Conservation (phyloP, 2,113 vertebrate species). For the Rhabdomys dilectus region DNA sequence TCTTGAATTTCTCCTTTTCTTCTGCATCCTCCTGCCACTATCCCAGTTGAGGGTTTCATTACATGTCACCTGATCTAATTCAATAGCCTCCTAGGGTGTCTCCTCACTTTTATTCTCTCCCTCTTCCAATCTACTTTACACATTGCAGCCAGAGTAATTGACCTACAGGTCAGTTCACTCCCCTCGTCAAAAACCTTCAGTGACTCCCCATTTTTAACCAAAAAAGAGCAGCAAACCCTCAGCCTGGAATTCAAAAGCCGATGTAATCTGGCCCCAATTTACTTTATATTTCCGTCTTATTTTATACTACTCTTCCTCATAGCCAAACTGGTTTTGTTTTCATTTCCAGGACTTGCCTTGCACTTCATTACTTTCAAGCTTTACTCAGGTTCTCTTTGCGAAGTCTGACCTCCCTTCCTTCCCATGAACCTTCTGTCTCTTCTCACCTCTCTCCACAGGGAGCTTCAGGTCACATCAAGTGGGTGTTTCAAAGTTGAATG, state of each 20-base stretch:
- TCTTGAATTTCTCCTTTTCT: slow-evolving; percentile 78
- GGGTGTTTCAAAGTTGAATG: slow-evolving; percentile 59
- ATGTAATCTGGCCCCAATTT: slow-evolving; percentile 74
- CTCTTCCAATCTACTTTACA: slow-evolving; percentile 77
- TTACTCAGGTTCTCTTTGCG: slow-evolving; percentile 48
- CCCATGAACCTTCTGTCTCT: slow-evolving; percentile 48
- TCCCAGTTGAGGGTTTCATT: slow-evolving; percentile 78
- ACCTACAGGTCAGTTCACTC: slow-evolving; percentile 76
- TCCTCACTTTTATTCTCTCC: slow-evolving; percentile 77
- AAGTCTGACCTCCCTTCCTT: slow-evolving; percentile 66
- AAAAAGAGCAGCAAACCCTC: slow-evolving; percentile 77
- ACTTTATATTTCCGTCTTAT: slow-evolving; percentile 73
- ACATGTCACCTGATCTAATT: slow-evolving; percentile 76
- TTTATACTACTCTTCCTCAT: slow-evolving; percentile 56
- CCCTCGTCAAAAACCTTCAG: slow-evolving; percentile 77
- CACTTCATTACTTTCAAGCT: slow-evolving; percentile 69
- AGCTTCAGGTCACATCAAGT: slow-evolving; percentile 61
- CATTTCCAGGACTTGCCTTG: slow-evolving; percentile 65
- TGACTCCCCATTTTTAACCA: slow-evolving; percentile 79
- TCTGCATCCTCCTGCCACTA: slow-evolving; percentile 66
- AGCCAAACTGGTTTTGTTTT: slow-evolving; percentile 78
- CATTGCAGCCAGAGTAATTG: slow-evolving; percentile 78
- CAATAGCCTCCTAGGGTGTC: slow-evolving; percentile 81
- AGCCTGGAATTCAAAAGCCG: slow-evolving; percentile 73
- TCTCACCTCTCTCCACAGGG: slow-evolving; percentile 65